A percentile compares a stretch with the other conserved stretches of the same genome.
These are phyloP conservation scores for Drosophila leontia DNA, from an alignment of 1,140 invertebrate species.

Conservation along the genomic window DNA sequence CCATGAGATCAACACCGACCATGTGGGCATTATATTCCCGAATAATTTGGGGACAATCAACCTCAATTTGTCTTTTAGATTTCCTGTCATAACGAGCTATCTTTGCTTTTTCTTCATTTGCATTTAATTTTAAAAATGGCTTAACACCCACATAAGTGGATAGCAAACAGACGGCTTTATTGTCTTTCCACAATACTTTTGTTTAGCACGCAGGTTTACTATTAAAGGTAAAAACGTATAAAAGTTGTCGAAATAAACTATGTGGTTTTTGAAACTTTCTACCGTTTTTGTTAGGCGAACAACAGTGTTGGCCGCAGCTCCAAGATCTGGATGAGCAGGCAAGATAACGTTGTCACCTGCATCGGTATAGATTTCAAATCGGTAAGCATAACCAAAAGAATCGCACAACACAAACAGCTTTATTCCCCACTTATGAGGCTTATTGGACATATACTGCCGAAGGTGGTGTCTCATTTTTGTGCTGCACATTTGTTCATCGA, in stretches of 20 bases:
- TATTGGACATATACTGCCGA: slow-evolving; percentile 27
- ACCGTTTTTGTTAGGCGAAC: slow-evolving; percentile 4
- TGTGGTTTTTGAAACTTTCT: neutral
- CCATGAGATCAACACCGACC: too few species aligned
- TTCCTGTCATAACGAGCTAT: too few species aligned
- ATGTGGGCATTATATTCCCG: too few species aligned
- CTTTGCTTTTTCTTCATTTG: too few species aligned
- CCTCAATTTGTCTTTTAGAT: too few species aligned
- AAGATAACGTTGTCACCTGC: slow-evolving; percentile 19
- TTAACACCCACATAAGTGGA: too few species aligned
- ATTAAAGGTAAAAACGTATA: too few species aligned
- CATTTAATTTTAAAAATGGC: too few species aligned
- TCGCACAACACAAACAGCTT: slow-evolving; percentile 23
- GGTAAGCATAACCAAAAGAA: slow-evolving; percentile 19
- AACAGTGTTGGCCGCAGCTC: slow-evolving; percentile 17
- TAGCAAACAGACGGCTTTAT: too few species aligned
- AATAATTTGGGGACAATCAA: too few species aligned
- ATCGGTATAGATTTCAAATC: slow-evolving; percentile 20
- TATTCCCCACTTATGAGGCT: neutral
- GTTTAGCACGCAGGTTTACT: too few species aligned
- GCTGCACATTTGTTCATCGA: neutral
- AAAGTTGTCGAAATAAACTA: slow-evolving; percentile 14
- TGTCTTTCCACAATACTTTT: too few species aligned
- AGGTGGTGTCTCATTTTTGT: slow-evolving; percentile 29
- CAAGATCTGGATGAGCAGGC: slow-evolving; percentile 28